Evolutionary conservation across 2,888 invertebrate species (phyloP).

Genomic region (Synergus laeviventris): DNA sequence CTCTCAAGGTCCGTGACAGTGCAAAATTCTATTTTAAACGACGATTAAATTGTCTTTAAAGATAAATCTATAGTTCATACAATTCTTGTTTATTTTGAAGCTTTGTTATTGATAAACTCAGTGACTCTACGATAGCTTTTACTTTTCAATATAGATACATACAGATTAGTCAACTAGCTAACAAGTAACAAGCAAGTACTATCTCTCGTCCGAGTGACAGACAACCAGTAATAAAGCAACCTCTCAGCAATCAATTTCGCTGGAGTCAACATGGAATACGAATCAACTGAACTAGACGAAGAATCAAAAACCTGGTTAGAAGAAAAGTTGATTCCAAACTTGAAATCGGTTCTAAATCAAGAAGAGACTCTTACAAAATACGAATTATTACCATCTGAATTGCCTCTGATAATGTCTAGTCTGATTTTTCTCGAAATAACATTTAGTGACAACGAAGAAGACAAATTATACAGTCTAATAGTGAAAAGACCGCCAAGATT

Average conservation of each 20-base stretch:
- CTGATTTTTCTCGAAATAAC: slow-evolving; percentile 46
- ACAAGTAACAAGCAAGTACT: too few species aligned
- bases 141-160: not conserved
- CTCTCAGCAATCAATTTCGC: not conserved
- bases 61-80: too few species aligned
- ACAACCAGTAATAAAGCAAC: not conserved
- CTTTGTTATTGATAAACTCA: too few species aligned
- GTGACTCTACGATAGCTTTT: not conserved
- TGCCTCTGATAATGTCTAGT: slow-evolving; percentile 47
- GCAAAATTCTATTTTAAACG: too few species aligned
- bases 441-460: slow-evolving; percentile 38
- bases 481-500: slow-evolving; percentile 45
- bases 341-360: slow-evolving; percentile 42
- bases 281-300: not conserved
- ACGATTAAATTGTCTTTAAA: too few species aligned
- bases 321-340: slow-evolving; percentile 42
- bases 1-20: too few species aligned
- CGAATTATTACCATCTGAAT: slow-evolving; percentile 29
- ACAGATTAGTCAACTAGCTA: too few species aligned
- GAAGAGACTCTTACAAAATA: slow-evolving; percentile 27
- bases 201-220: too few species aligned
- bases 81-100: too few species aligned
- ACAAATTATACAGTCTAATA: slow-evolving; percentile 27
- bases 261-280: not conserved
- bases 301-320: slow-evolving; percentile 42